Evolutionary conservation across 23 tunicate species (phyloP).

Genomic region (Phallusia fumigata): DNA sequence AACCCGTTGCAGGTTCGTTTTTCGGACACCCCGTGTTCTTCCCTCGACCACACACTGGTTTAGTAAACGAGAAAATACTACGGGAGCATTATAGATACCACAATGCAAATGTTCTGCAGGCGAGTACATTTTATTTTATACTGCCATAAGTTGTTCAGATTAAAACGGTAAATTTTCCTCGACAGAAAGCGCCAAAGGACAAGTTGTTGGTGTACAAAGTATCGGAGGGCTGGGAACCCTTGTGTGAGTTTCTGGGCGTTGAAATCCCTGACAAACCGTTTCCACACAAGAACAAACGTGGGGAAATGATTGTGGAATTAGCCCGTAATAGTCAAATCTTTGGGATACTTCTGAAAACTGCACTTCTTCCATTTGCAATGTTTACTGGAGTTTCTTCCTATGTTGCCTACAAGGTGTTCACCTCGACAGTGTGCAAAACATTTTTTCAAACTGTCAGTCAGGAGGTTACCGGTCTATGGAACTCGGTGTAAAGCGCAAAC

Average conservation of each 20-base stretch:
- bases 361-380: no score
- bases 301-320: background rate
- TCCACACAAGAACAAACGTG: slow-evolving; percentile 8
- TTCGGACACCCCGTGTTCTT: background rate
- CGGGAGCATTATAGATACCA: background rate
- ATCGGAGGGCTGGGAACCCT: slow-evolving; percentile 7
- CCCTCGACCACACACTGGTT: background rate
- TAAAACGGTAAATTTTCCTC: no score
- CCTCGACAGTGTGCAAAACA: no score
- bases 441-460: no score
- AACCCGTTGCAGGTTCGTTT: background rate
- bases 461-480: no score
- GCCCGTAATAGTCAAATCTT: background rate
- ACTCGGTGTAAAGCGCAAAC: no score
- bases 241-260: slow-evolving; percentile 16
- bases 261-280: background rate
- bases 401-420: no score
- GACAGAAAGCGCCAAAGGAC: no score
- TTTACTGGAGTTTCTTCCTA: no score
- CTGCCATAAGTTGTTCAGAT: no score
- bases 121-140: background rate
- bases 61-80: background rate
- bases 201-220: slow-evolving; percentile 5
- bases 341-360: background rate
- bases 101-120: background rate